phyloP scores from a whole-genome alignment of 1,140 invertebrate species.

The Pseudomyrmex concolor region DNA sequence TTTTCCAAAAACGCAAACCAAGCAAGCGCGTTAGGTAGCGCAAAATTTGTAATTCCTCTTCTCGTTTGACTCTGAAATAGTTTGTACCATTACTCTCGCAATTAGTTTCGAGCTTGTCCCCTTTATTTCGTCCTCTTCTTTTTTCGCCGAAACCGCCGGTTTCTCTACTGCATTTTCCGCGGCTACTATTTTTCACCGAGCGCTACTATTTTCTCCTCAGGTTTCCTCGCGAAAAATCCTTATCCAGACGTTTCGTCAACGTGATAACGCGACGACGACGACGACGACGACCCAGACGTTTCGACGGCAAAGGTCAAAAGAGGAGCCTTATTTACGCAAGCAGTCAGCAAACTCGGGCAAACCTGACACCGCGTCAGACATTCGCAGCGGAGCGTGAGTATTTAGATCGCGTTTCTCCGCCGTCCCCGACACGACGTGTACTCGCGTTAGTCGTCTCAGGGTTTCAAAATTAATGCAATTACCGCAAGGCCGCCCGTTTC shows the following conservation, averaged over 20 bases:
- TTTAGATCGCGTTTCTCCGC: slow-evolving; percentile 44
- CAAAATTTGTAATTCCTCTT: too few relatives aligned
- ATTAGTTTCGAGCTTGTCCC: too few relatives aligned
- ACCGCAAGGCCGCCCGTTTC: slow-evolving; percentile 47
- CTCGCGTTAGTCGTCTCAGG: slow-evolving; percentile 54
- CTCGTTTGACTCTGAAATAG: too few relatives aligned
- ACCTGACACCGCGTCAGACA: slow-evolving; percentile 18
- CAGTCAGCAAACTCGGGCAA: background rate
- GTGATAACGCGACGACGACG: background rate
- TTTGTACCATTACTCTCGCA: too few relatives aligned
- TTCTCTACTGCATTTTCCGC: background rate
- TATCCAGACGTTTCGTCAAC: background rate
- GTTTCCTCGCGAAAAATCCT: background rate
- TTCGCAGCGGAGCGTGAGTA: slow-evolving; percentile 41
- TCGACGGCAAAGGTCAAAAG: slow-evolving; percentile 20
- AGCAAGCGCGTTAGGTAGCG: too few relatives aligned
- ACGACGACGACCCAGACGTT: background rate
- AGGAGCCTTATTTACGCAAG: slow-evolving; percentile 17
- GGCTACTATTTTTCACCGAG: background rate
- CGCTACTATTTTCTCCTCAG: too few relatives aligned
- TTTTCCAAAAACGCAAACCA: too few relatives aligned
- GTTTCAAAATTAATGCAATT: slow-evolving; percentile 61
- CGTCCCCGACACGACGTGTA: slow-evolving; percentile 45
- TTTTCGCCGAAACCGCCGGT: background rate
- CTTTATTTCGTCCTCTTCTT: too few relatives aligned